Base-by-base conservation (phyloP, 2,888 invertebrate species). In the Megastigmus dorsalis region DNA sequence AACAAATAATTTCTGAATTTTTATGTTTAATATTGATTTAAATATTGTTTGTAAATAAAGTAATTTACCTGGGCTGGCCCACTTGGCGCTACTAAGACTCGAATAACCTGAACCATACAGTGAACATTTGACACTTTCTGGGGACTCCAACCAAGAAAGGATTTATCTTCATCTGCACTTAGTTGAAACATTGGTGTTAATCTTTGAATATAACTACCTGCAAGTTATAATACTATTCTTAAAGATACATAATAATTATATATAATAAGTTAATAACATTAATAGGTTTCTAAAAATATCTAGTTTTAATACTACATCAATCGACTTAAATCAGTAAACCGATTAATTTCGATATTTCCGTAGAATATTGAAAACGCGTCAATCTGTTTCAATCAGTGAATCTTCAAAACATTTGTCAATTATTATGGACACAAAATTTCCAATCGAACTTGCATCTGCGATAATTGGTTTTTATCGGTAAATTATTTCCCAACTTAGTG, bases 91-190 rank as follows among this genome's bases (percentile, higher is more conserved):
- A 99, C 98, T 68, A 99, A 89, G 0, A 96, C 95, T 23, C 99
- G 91, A 1, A 98, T 93, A 1, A 97, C 93, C 87, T 97, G 94
- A 4, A 99, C 89, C 91, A 97, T 94, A 79, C 97, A 95, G 83
- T 97, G 96, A 30, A 98, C 93, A 84, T 99, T 99, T 0, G 97
- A 94, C 0, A 96, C 95, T 89, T 97, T 98, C 85, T 99, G 98
- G 0, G 96, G 93, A 2, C 95, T 94, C 98, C 98, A 98, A 6
- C 94, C 93, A 52, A 89, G 88, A 9, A 83, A 18, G 23, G 82
- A 79, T 10, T 90, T 89, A 74, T 95, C 95, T 33, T 93, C 93
- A 54, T 94, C 93, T 15, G 93, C 91, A 0, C 95, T 93, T 36
- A 95, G 90, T 77, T 92, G 91, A 83, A 98, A 97, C 95, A 97